These are phyloP conservation scores for Leptopilina clavipes DNA, from an alignment of 1,140 invertebrate genomes.

Conservation along the genomic window DNA sequence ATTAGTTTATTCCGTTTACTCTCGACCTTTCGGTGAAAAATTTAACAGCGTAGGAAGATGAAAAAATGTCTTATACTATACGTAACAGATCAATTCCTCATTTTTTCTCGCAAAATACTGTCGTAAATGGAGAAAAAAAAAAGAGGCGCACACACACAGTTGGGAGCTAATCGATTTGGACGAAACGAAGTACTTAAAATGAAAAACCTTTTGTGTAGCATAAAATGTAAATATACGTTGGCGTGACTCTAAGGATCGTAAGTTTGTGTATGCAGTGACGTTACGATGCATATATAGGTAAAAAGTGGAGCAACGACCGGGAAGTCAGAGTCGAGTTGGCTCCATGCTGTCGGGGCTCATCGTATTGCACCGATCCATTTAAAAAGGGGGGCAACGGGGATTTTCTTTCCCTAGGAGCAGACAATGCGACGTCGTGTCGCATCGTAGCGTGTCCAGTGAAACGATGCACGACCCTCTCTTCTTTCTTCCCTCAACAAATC, in stretches of 20 bases:
- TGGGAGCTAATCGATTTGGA: conserved; percentile 3
- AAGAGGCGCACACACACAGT: neutral
- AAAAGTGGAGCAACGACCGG: conserved; percentile 70
- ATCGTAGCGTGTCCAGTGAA: conserved; percentile 16
- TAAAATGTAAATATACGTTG: conserved; percentile 18
- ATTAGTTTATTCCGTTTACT: no score
- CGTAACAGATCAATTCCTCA: no score
- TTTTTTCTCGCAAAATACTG: no score
- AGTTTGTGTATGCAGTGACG: conserved; percentile 51
- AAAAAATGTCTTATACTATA: no score
- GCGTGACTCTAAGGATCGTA: conserved; percentile 38
- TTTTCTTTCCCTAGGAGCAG: conserved; percentile 49
- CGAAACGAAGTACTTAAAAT: conserved; percentile 25
- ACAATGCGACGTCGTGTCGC: conserved; percentile 54
- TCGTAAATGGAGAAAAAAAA: no score
- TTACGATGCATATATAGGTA: conserved; percentile 52
- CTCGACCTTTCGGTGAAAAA: no score
- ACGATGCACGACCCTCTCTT: neutral
- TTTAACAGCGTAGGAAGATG: no score
- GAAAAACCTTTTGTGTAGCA: conserved; percentile 21
- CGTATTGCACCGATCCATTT: conserved; percentile 65
- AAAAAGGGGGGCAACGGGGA: conserved; percentile 45
- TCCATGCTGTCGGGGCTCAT: conserved; percentile 66
- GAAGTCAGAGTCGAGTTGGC: conserved; percentile 62
- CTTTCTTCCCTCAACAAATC: neutral